These are phyloP conservation scores for Pogonus chalceus DNA, from an alignment of 1,140 invertebrate species.

Conservation along the genomic window DNA sequence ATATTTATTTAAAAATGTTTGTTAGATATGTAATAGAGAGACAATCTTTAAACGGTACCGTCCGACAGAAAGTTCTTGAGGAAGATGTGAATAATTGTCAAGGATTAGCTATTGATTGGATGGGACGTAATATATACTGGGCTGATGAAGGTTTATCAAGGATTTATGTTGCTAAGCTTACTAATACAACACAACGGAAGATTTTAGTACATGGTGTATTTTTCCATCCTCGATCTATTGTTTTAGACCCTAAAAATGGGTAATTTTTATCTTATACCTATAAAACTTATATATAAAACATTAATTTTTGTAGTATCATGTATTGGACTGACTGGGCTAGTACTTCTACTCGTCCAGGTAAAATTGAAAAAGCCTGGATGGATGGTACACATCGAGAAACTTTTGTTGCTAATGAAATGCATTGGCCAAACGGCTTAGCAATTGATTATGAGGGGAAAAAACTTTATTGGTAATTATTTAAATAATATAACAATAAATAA, in stretches of 20 bases:
- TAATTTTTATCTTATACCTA: slow-evolving; percentile 19
- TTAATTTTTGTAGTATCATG: slow-evolving; percentile 38
- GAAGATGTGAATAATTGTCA: slow-evolving; percentile 56
- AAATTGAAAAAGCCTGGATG: slow-evolving; percentile 66
- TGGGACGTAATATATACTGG: slow-evolving; percentile 74
- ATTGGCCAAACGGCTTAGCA: slow-evolving; percentile 84
- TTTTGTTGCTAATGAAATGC: slow-evolving; percentile 38
- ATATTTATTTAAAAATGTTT: not conserved
- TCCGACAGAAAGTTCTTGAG: slow-evolving; percentile 49
- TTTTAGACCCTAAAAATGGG: slow-evolving; percentile 53
- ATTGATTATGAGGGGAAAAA: slow-evolving; percentile 65
- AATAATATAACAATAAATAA: slow-evolving; percentile 4
- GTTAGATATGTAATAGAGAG: slow-evolving; percentile 55
- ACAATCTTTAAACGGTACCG: slow-evolving; percentile 63
- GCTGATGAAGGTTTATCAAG: slow-evolving; percentile 53
- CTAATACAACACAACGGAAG: slow-evolving; percentile 40
- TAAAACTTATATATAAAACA: too few species aligned
- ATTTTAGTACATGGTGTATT: slow-evolving; percentile 43
- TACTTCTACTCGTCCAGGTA: slow-evolving; percentile 36
- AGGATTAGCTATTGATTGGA: slow-evolving; percentile 69
- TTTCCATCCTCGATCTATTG: slow-evolving; percentile 54
- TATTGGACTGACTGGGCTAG: slow-evolving; percentile 74
- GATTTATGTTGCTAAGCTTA: slow-evolving; percentile 51
- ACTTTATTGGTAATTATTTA: slow-evolving; percentile 52
- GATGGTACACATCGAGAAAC: slow-evolving; percentile 56